Conservation (phyloP, 2,888 invertebrate species). For the Cephonodes hylas region DNA sequence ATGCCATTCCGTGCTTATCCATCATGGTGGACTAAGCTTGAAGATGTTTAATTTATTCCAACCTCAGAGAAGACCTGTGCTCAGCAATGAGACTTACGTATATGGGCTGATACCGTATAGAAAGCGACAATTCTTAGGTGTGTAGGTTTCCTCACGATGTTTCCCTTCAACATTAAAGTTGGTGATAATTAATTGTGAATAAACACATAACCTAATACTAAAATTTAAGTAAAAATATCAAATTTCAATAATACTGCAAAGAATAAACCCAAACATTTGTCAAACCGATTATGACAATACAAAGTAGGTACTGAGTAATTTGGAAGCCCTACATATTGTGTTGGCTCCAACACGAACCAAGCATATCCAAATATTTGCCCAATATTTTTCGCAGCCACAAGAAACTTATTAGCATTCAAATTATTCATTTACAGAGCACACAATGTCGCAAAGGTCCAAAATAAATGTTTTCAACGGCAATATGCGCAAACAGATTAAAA, state of each 20-base stretch:
- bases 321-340: background rate
- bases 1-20: too few species aligned
- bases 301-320: background rate
- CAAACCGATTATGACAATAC: background rate
- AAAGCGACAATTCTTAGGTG: too few species aligned
- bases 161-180: too few species aligned
- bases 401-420: constrained; percentile 58
- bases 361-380: constrained; percentile 6
- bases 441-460: constrained; percentile 49
- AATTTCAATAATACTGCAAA: background rate
- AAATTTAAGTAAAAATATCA: too few species aligned
- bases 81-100: too few species aligned
- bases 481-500: constrained; percentile 60
- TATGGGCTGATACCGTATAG: too few species aligned
- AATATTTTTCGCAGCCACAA: constrained; percentile 24
- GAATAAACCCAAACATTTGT: background rate
- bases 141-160: too few species aligned
- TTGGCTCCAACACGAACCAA: background rate
- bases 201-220: background rate
- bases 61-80: too few species aligned
- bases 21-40: too few species aligned
- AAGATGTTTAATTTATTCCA: too few species aligned
- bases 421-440: constrained; percentile 64
- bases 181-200: too few species aligned
- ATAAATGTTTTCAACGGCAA: constrained; percentile 53